Evolutionary conservation across 2,888 invertebrate species (phyloP), one percentile per base, ranked within the genome.

Genomic region (Furcula furcula): DNA sequence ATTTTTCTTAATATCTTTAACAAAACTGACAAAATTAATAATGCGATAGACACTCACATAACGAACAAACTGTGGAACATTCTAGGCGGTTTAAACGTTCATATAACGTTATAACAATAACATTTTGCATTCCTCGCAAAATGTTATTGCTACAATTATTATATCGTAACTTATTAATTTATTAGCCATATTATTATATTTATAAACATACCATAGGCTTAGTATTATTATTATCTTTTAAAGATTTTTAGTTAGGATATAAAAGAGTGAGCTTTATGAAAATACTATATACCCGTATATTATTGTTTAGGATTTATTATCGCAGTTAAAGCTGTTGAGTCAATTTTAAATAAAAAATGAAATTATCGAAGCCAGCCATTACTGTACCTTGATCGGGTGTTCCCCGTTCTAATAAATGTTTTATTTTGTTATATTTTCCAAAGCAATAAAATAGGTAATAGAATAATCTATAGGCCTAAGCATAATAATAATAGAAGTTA

Each of bases 181-280:
- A 82, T 81, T 85, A 87, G 87, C 82, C 82, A 86, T 86, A 82
- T 75, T 76, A 77, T 69, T 81, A 76, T 86, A 84, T 87, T 85
- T 87, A 87, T 88, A 78, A 80, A 87, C 86, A 87, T 88, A 88
- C 88, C 88, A 88, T 88, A 88, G 86, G 79, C 55, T 87, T 85
- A 86, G 85, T 76, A 76, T 80, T 79, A 75, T 83, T 77, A 76
- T 81, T 84, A 83, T 84, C 83, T 85, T 85, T 75, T 69, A 79
- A 86, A 83, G 84, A 85, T 82, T 82, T 78, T 67, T 85, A 80
- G 78, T 69, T 84, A 84, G 79, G 73, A 69, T 84, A 84, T 75
- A 71, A 83, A 82, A 67, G 86, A 85, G 87, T 86, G 86, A 87
- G 86, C 86, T 86, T 85, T 85, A 84, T 75, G 69, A 74, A 71